Percentiles rank a stretch among this genome's conserved stretches.
Conservation (phyloP, 2,113 vertebrate genomes). For the Falco punctatus region DNA sequence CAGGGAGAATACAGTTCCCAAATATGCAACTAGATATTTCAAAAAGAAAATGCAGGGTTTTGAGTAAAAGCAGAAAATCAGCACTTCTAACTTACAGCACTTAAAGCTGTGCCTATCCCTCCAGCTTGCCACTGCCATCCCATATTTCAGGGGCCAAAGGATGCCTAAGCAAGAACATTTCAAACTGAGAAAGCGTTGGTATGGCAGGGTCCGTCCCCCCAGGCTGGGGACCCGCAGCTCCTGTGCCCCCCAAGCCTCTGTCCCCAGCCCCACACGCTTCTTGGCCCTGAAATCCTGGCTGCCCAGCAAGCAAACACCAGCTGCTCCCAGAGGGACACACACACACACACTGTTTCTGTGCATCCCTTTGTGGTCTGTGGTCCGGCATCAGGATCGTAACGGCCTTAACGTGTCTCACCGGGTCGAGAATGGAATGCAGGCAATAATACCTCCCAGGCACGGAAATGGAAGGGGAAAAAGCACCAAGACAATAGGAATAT, state of each 20-base stretch:
- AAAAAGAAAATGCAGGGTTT: rapidly evolving
- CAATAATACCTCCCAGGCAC: background rate
- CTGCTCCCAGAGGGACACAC: background rate
- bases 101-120: background rate
- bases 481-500: background rate
- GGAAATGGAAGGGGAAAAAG: background rate
- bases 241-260: background rate
- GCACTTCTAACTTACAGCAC: background rate
- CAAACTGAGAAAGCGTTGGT: background rate
- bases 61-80: background rate
- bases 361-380: background rate
- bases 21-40: background rate
- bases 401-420: background rate
- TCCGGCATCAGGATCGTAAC: background rate
- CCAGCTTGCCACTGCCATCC: background rate
- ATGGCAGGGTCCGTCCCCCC: rapidly evolving
- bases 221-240: background rate
- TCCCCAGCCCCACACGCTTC: background rate
- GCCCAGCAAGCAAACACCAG: background rate
- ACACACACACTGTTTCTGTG: background rate
- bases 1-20: background rate
- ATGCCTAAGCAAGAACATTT: background rate
- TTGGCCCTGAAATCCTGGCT: background rate
- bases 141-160: rapidly evolving
- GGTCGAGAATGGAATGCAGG: background rate